Evolutionary conservation across 2,888 invertebrate species (phyloP), one percentile per base, ranked within the genome.

Genomic region (Tanypteryx hageni): DNA sequence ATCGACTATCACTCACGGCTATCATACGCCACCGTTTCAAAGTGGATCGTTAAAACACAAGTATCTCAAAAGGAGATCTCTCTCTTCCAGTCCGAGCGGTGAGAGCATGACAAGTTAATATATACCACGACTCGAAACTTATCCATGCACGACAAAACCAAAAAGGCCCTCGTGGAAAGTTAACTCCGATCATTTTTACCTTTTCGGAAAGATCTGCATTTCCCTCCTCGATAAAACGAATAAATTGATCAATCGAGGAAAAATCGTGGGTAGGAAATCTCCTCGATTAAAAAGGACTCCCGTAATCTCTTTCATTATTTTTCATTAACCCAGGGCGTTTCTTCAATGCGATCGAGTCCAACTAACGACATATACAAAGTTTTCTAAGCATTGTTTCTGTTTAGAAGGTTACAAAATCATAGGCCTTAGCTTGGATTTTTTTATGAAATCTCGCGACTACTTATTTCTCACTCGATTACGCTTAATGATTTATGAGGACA

Each of bases 41-140:
- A 76, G 11, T 13, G 22, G 68, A 68, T 68, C 68, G 68, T 68
- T 68, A 68, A 76, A 76, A 44, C 44, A 44, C 44, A 44, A 44
- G 44, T 44, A 44, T 76, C 76, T 76, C 76, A 27, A 68, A n/a
- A n/a, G 13, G n/a, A n/a, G 68, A 76, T 76, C 76, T 76, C 76
- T 76, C 27, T 44, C 44, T 76, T 22, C 27, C 27, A 27, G 76
- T 76, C 22, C 27, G 76, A 7, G 27, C 44, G 44, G 44, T 44
- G 44, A 44, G 44, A 44, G 44, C 44, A 44, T 44, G 76, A 76
- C 76, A 27, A 14, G 22, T 76, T 76, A 76, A 76, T 76, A 27
- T 76, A 76, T 76, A 27, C 76, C 27, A 27, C 27, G 76, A 27
- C 76, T 27, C 76, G 18, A 44, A 27, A 16, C n/a, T 68, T 68